phyloP scores from a whole-genome alignment of 2,888 invertebrate genomes.

The Volucella zonaria region DNA sequence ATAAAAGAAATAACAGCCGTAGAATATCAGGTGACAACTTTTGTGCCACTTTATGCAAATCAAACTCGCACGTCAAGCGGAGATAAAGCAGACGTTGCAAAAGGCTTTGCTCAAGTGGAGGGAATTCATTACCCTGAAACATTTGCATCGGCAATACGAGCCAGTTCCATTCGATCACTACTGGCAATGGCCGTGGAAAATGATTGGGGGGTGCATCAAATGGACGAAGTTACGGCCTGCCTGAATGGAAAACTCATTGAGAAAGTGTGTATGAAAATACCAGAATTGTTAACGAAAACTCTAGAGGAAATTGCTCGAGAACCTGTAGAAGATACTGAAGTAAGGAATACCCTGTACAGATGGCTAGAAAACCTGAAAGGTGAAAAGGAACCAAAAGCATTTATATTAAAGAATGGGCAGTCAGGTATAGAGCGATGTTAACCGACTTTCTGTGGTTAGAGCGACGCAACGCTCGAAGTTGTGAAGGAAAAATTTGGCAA shows the following conservation, averaged over 20 bases:
- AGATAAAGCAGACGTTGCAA: constrained; percentile 42
- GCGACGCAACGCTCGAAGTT: too few species aligned
- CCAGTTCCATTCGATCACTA: constrained; percentile 31
- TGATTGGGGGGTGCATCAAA: constrained; percentile 45
- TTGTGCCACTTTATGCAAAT: too few species aligned
- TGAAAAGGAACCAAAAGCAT: too few species aligned
- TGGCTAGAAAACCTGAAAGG: too few species aligned
- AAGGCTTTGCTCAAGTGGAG: constrained; percentile 67
- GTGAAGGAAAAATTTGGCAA: too few species aligned
- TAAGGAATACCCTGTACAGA: background rate
- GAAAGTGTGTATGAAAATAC: background rate
- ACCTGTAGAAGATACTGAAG: background rate
- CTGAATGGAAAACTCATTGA: constrained; percentile 18
- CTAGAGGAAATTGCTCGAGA: constrained; percentile 11
- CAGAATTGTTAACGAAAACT: background rate
- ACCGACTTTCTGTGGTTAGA: too few species aligned
- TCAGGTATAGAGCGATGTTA: too few species aligned
- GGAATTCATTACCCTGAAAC: constrained; percentile 62
- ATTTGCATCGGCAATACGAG: constrained; percentile 60
- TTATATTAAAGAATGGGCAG: too few species aligned
- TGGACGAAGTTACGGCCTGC: constrained; percentile 62
- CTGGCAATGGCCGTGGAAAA: constrained; percentile 45
- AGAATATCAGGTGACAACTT: too few species aligned
- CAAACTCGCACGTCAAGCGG: too few species aligned
- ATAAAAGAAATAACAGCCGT: too few species aligned